These are phyloP conservation scores for Tetanocera ferruginea DNA, from an alignment of 2,888 invertebrate genomes.

Conservation along the genomic window DNA sequence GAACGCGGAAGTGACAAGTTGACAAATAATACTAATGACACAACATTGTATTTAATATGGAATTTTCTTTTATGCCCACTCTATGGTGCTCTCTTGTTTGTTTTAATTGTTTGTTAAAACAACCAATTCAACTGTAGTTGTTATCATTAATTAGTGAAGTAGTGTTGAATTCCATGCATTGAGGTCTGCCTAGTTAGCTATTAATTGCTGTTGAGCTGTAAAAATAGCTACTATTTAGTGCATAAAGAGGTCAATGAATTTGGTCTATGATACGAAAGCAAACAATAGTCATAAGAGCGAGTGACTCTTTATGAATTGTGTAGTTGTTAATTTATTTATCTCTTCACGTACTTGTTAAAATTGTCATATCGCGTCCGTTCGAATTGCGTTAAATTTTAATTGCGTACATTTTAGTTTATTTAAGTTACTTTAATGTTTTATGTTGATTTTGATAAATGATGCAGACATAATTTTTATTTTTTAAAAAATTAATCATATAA, in stretches of 20 bases:
- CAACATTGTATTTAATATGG: not conserved
- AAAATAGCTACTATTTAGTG: constrained; percentile 8
- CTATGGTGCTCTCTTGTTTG: no score
- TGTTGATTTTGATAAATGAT: constrained; percentile 2
- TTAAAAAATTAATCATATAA: not conserved
- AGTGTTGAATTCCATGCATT: constrained; percentile 14
- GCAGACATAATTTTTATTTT: not conserved
- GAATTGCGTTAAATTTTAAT: constrained; percentile 18
- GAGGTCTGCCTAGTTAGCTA: not conserved
- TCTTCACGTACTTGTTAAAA: not conserved
- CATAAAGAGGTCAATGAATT: constrained; percentile 31
- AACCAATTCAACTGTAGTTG: not conserved
- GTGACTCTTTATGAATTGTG: not conserved
- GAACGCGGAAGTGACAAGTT: not conserved
- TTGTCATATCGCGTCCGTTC: not conserved
- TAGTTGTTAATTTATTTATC: not conserved
- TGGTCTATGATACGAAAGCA: not conserved
- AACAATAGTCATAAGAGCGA: not conserved
- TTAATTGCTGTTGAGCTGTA: not conserved
- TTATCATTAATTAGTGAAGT: constrained; percentile 16
- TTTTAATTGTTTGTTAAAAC: not conserved
- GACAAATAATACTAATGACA: not conserved
- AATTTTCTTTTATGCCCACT: constrained; percentile 8
- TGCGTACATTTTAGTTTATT: constrained; percentile 5
- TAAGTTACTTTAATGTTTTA: not conserved